Evolutionary conservation across 2,113 vertebrate species (phyloP), one percentile per base, ranked within the genome.

Genomic region (Eclectus roratus): DNA sequence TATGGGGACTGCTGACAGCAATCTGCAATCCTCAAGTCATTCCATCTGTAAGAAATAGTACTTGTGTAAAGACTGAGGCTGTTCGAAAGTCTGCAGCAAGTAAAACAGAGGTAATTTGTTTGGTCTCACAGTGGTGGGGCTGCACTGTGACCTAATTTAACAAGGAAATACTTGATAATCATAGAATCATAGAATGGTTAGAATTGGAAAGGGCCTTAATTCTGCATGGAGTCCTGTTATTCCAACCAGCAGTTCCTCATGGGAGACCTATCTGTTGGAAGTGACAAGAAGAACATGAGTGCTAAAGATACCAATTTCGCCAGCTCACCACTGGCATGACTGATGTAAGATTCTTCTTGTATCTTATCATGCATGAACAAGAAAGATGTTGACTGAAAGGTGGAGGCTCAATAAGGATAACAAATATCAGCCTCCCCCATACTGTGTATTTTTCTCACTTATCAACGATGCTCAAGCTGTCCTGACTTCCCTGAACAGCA

Each of bases 341-440:
- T 88, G 84, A 83, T 31, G 23, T 8, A 28, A 71, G 93, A 89
- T 95, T 92, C 85, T 88, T 95, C 93, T 91, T 60, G 68, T 89
- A 79, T 76, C 69, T 90, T 68, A 71, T 73, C 79, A 70, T 64
- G 82, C 70, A 39, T 23, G 66, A 89, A 91, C 39, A 82, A 94
- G 94, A 88, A 92, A 74, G 78, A 60, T 56, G 58, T 84, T 94
- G 95, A 94, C 85, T 95, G 89, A 95, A 93, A 94, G 88, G 72
- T 3, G 39, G 83, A 92, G 82, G 81, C 85, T 85, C 85, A 64
- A 37, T 17, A 37, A 80, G 58, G 73, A 86, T 86, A 82, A 84
- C 80, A 83, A 92, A 78, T 66, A 79, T 53, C 85, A 92, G 46
- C 31, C 47, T 39, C 46, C 25, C 61, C 79, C 66, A 20, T 43